phyloP scores from a whole-genome alignment of 2,888 invertebrate genomes.

The Heliconius charithonia region DNA sequence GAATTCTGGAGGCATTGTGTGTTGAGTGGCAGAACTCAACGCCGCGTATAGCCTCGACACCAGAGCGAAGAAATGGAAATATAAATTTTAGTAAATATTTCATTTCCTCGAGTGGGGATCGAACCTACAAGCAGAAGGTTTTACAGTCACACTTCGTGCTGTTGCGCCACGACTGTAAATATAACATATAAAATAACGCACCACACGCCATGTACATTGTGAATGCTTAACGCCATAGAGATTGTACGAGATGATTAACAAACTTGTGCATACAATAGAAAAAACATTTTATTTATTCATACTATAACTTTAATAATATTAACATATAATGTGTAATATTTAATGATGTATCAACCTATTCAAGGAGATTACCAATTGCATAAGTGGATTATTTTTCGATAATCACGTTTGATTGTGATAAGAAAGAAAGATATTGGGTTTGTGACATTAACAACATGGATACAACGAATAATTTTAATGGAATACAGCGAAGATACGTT shows the following conservation, averaged over 20 bases:
- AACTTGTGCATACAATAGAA: slow-evolving; percentile 13
- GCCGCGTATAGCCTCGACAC: too few relatives aligned
- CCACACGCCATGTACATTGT: background rate
- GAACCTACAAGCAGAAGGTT: too few relatives aligned
- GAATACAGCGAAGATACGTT: too few relatives aligned
- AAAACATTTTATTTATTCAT: slow-evolving; percentile 14
- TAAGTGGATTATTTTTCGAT: background rate
- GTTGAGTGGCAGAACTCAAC: too few relatives aligned
- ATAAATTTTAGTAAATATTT: too few relatives aligned
- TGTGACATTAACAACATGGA: background rate
- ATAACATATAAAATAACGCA: background rate
- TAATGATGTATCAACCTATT: background rate
- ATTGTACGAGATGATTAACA: slow-evolving; percentile 4
- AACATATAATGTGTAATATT: slow-evolving; percentile 12
- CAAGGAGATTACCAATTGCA: slow-evolving; percentile 17
- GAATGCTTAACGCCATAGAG: slow-evolving; percentile 14
- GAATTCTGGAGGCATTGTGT: too few relatives aligned
- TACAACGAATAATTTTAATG: too few relatives aligned
- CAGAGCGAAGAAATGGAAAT: too few relatives aligned
- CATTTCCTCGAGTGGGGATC: too few relatives aligned
- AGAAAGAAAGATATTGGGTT: background rate
- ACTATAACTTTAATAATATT: background rate
- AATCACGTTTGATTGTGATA: slow-evolving; percentile 7
- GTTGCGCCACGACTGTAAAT: background rate
- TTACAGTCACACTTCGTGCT: too few relatives aligned